Evolutionary conservation across 1,140 invertebrate species (phyloP), one percentile per base, ranked within the genome.

Genomic region (Radopholus similis): DNA sequence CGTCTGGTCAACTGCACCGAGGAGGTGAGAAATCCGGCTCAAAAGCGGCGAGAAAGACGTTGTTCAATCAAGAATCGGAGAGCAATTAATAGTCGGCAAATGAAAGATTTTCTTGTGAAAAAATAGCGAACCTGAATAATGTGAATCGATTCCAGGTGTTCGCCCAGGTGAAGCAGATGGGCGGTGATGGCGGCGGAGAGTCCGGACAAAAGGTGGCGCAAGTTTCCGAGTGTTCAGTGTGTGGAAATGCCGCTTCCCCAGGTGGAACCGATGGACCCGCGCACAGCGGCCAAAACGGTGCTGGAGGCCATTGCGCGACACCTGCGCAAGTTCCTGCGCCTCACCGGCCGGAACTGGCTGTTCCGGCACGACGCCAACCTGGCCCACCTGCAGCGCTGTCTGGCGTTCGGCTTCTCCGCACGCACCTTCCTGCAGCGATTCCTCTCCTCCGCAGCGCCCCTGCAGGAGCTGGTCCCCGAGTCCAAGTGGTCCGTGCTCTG

Each of bases 401-500:
- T 77, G 21, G 49, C 49, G 23, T 58, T 73, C 44, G 55, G 71
- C 34, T 71, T 75, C 38, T 75, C 73, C n/a, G 73, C 73, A 6
- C 58, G 65, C 35, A 72, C 74, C 8, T 75, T 75, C 63, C 54
- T 75, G 9, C 63, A 66, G 23, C 35, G 66, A 37, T 77, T 75
- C 28, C 77, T 75, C 34, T 57, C 53, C 9, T 40, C 35, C 42
- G 2, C 49, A 21, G 38, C 40, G 53, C 42, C 66, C 11, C 34
- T 55, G n/a, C 32, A 70, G 56, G 49, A 75, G 11, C 42, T 30
- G 11, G 37, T 66, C 4, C 28, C 53, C 21, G 68, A 78, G 51
- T 74, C 73, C 23, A 75, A 77, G 63, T 75, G 73, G 73, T 62
- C 76, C 42, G 62, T 75, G 47, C n/a, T 76, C 6, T 75, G 64